Base-by-base conservation (phyloP, 2,113 vertebrate genomes). In the Perccottus glenii region DNA sequence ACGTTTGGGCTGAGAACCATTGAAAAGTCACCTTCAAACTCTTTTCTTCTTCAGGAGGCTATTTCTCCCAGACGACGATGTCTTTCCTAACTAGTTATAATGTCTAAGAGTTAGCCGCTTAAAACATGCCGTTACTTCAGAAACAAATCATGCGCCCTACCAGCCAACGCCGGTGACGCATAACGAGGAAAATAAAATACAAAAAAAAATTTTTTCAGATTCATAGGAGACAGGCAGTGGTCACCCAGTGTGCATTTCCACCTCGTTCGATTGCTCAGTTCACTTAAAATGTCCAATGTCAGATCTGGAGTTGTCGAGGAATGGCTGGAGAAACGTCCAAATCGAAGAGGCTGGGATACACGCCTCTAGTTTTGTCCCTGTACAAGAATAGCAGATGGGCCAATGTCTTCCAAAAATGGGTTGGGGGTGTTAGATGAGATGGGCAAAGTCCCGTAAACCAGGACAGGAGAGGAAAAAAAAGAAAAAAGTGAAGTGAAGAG, bases 201-300 rank as follows among this genome's bases (percentile, higher is more conserved):
- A 57, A 59, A 57, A 50, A 64, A 19, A 16, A 27, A 47, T 38
- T 16, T n/a, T n/a, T n/a, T n/a, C n/a, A 43, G 73, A 33, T 88
- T 87, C 85, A 86, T 81, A 88, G 70, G 82, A 87, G 64, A 83
- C 73, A 63, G 88, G 85, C 84, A 82, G 85, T 67, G 76, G 60
- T 82, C 33, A 62, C 81, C 86, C 77, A 69, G 70, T 84, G 83
- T 84, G 73, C 86, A 87, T 66, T 67, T 80, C 61, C 83, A 77
- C 36, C 42, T 72, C 66, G 10, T 73, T 83, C 60, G 69, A 45
- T 74, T 74, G 59, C 60, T 82, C 81, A 87, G 84, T 86, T 79
- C 82, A 67, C 11, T 46, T 43, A 65, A 27, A 80, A 83, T 38
- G 56, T 69, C 74, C 70, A 45, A 84, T 80, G 50, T 53, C 67